phyloP scores from a whole-genome alignment of 2,113 vertebrate species.

The Chaetops frenatus region DNA sequence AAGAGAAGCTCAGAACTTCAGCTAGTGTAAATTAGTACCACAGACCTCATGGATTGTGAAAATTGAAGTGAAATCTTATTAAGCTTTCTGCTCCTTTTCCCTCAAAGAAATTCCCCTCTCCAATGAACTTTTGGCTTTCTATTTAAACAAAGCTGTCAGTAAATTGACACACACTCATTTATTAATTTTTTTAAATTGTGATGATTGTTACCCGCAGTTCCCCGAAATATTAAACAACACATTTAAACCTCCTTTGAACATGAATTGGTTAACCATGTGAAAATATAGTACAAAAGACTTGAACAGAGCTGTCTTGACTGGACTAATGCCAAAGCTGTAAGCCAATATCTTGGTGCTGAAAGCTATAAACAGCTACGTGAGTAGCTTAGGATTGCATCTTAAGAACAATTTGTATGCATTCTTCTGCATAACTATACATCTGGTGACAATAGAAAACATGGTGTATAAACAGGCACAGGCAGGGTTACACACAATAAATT shows the following conservation, averaged over 20 bases:
- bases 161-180: neutral
- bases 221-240: neutral
- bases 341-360: neutral
- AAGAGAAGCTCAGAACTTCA: neutral
- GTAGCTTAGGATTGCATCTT: neutral
- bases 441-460: neutral
- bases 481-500: neutral
- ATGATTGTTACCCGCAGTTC: neutral
- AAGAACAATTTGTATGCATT: slow-evolving; percentile 20
- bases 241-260: neutral
- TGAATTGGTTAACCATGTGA: neutral
- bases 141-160: neutral
- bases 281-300: neutral
- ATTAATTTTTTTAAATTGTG: neutral
- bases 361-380: neutral
- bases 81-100: neutral
- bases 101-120: neutral
- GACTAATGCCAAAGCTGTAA: slow-evolving; percentile 4
- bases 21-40: neutral
- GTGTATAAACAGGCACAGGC: neutral
- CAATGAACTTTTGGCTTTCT: neutral
- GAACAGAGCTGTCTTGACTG: neutral
- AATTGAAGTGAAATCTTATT: neutral
- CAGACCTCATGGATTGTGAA: neutral
- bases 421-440: neutral